A percentile compares a stretch with the other conserved stretches of the same genome.
Conservation (phyloP, 1,140 invertebrate genomes). For the Hylaeus volcanicus region DNA sequence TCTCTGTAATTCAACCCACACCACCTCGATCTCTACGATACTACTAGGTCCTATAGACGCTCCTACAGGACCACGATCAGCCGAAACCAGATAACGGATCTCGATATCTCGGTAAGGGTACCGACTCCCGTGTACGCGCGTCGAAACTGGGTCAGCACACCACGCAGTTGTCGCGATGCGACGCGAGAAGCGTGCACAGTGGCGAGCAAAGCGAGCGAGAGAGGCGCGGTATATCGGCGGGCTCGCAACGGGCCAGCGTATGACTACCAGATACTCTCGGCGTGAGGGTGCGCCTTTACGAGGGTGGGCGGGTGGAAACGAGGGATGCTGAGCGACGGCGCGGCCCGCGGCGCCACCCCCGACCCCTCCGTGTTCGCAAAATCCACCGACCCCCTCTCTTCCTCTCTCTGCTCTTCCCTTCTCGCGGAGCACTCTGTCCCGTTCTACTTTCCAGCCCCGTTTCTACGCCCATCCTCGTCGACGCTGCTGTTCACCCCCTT, state of each 20-base stretch:
- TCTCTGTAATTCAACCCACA: too few species aligned
- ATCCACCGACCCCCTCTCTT: slow-evolving; percentile 48
- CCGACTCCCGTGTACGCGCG: not conserved
- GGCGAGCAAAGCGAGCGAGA: slow-evolving; percentile 40
- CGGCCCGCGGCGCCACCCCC: slow-evolving; percentile 77
- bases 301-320: slow-evolving; percentile 66
- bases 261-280: slow-evolving; percentile 77
- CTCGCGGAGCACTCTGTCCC: slow-evolving; percentile 1
- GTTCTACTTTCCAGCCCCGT: slow-evolving; percentile 25
- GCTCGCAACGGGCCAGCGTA: slow-evolving; percentile 78
- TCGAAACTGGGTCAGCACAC: slow-evolving; percentile 26
- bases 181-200: slow-evolving; percentile 27
- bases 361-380: slow-evolving; percentile 61
- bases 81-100: too few species aligned
- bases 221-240: slow-evolving; percentile 57
- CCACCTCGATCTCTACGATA: too few species aligned
- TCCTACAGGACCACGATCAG: too few species aligned
- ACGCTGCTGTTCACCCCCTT: slow-evolving; percentile 8
- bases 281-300: slow-evolving; percentile 76
- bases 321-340: slow-evolving; percentile 80
- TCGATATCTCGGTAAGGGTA: too few species aligned
- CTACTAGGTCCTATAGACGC: not conserved
- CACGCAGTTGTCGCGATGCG: slow-evolving; percentile 22
- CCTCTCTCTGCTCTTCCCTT: not conserved
- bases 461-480: slow-evolving; percentile 11